Percentiles rank a stretch among this genome's conserved stretches.
Evolutionary conservation across 2,888 invertebrate species (phyloP).

Genomic region (Hylaea fasciaria): DNA sequence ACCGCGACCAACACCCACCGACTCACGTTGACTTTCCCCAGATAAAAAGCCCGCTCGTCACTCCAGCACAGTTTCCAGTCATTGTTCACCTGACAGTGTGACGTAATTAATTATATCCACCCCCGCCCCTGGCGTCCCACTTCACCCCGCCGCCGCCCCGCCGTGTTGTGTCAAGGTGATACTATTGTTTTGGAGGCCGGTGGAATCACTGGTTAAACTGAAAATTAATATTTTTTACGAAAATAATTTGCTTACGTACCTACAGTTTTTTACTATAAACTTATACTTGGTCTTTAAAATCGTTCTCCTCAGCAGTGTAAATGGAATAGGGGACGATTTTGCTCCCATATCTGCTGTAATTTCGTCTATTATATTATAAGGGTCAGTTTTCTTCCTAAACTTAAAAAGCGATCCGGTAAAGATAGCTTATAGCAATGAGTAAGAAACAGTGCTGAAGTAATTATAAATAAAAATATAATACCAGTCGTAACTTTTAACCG

Average conservation of each 20-base stretch:
- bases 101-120: constrained; percentile 76
- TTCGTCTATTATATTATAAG: too few relatives aligned
- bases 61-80: constrained; percentile 60
- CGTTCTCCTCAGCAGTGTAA: too few relatives aligned
- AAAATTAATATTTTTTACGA: constrained; percentile 5
- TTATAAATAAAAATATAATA: too few relatives aligned
- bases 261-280: too few relatives aligned
- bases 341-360: too few relatives aligned
- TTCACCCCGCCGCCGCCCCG: constrained; percentile 41
- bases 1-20: not conserved
- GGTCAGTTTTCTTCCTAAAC: too few relatives aligned
- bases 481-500: too few relatives aligned
- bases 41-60: constrained; percentile 73
- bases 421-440: too few relatives aligned
- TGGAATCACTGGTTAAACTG: constrained; percentile 15
- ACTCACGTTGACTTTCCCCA: constrained; percentile 30
- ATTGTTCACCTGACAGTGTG: constrained; percentile 82
- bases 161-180: constrained; percentile 80
- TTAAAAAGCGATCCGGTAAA: too few relatives aligned
- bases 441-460: too few relatives aligned
- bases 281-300: too few relatives aligned
- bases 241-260: not conserved
- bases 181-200: constrained; percentile 65
- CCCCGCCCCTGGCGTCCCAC: constrained; percentile 44
- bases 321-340: too few relatives aligned